Evolutionary conservation across 1,140 invertebrate species (phyloP).

Genomic region (Adelges cooleyi): DNA sequence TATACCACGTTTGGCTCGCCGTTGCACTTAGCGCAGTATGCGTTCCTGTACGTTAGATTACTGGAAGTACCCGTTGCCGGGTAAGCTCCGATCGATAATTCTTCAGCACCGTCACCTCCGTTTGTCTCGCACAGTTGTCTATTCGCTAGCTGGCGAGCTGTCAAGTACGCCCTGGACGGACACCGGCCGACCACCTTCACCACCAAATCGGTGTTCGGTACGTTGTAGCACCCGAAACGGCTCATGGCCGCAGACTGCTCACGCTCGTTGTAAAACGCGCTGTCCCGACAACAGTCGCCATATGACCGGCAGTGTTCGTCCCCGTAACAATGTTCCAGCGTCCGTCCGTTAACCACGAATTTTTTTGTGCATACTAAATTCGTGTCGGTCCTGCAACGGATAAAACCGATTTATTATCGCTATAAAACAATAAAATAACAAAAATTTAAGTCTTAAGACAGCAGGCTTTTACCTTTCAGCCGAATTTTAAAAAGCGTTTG

Average conservation of each 20-base stretch:
- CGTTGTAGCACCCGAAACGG: background rate
- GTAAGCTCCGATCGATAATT: background rate
- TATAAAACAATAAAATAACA: too few species aligned
- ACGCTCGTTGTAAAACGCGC: background rate
- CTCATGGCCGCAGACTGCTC: background rate
- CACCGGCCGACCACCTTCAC: background rate
- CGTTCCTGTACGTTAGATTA: background rate
- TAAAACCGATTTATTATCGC: too few species aligned
- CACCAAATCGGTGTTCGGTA: too few species aligned
- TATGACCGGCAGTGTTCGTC: constrained; percentile 2
- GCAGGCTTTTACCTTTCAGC: too few species aligned
- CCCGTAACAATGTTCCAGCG: background rate
- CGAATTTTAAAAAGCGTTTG: too few species aligned
- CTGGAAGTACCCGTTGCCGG: background rate
- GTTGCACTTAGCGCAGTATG: constrained; percentile 7
- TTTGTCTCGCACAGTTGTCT: background rate
- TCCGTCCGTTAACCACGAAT: background rate
- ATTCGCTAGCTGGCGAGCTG: background rate
- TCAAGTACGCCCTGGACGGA: background rate
- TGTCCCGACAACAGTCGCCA: constrained; percentile 23
- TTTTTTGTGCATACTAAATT: background rate
- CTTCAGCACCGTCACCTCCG: too few species aligned
- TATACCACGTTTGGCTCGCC: background rate
- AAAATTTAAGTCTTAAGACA: too few species aligned
- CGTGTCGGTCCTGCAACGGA: background rate